These are phyloP conservation scores for Laticauda laticaudata DNA, from an alignment of 2,113 vertebrate species.

Conservation along the genomic window DNA sequence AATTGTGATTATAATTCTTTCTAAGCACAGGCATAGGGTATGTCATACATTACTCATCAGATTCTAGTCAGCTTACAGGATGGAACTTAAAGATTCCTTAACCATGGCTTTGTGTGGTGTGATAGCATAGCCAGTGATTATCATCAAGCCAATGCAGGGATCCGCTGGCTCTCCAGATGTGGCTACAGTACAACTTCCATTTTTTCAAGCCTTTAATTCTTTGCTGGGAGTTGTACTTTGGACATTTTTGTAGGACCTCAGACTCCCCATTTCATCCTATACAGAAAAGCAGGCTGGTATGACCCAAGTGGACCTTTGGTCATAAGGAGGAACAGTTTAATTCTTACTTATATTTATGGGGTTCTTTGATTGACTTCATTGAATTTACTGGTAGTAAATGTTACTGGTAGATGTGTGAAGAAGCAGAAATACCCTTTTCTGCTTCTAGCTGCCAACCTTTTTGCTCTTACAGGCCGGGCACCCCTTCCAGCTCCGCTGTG, in stretches of 20 bases:
- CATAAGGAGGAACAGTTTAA: not conserved
- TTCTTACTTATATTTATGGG: not conserved
- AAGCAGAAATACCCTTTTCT: not conserved
- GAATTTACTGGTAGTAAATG: not conserved
- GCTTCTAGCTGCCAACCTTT: not conserved
- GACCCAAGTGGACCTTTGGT: not conserved
- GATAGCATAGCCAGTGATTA: not conserved
- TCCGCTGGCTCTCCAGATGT: not conserved
- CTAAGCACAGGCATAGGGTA: not conserved
- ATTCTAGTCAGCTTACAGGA: not conserved
- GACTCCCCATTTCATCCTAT: not conserved
- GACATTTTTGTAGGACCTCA: not conserved
- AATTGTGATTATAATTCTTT: not conserved
- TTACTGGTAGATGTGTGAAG: not conserved
- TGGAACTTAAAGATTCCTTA: not conserved
- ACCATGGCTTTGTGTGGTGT: not conserved
- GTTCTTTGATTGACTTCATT: not conserved
- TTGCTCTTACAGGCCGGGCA: constrained; percentile 74
- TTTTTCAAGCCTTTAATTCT: not conserved
- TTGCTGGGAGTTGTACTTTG: not conserved
- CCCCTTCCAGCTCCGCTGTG: constrained; percentile 81
- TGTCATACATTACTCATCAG: not conserved
- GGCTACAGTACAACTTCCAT: not conserved
- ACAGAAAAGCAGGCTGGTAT: not conserved
- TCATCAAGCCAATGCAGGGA: not conserved